Evolutionary conservation across 1,140 invertebrate species (phyloP), one percentile per base, ranked within the genome.

Genomic region (Sipha flava): DNA sequence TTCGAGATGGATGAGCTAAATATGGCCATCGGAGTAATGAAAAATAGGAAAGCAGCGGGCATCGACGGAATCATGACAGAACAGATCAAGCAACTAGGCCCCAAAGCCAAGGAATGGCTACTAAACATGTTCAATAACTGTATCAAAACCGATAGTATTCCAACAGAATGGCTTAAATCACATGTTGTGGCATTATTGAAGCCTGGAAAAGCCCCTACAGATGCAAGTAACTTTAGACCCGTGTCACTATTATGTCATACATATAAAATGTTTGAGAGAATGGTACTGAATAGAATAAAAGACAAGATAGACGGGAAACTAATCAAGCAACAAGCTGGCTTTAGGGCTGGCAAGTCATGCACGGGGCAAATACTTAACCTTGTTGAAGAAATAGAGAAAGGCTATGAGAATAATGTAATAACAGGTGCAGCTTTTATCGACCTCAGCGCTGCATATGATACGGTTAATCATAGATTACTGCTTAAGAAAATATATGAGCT

Each of bases 191-290:
- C 81, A 79, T 37, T 80, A 37, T 62, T 81, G 31, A 80, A 80
- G 72, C 81, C 81, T 37, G 81, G 81, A 29, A 81, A 81, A 72
- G 66, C 45, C 9, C 79, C 79, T 23, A 80, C 23, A 26, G 68
- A 81, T 43, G 66, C 79, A 52, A 73, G 57, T 23, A 81, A 72
- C 31, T 80, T 57, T 70, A 64, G 79, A 43, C 81, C 81, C 21
- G 68, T 81, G 9, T 81, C 68, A 21, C 66, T 81, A 34, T 80
- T 81, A 64, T 68, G 72, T 70, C 79, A 80, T 80, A 80, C 62
- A 43, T 81, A 77, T 45, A 81, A 81, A 80, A 29, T 80, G 23
- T 43, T 80, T 37, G 81, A 80, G 62, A 54, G 80, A 70, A 80
- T 81, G 52, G 37, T 81, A 29, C 64, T 81, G 12, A 79, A 81